A percentile compares a stretch with the other conserved stretches of the same genome.
Conservation (phyloP, 1,140 invertebrate genomes). For the Philopotamus ludificatus region DNA sequence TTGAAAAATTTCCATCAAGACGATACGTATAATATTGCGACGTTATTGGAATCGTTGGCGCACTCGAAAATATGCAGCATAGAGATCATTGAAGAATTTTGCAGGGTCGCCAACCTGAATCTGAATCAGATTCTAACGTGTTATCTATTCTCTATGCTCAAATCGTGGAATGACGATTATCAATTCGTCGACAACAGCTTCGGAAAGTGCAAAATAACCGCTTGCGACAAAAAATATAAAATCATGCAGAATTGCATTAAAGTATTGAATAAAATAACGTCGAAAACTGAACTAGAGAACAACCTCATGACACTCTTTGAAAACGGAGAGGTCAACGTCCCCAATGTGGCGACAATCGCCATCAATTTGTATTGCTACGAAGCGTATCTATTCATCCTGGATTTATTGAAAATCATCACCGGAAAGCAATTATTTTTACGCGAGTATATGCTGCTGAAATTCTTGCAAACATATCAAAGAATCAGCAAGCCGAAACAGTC, state of each 20-base stretch:
- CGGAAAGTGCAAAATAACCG: constrained; percentile 44
- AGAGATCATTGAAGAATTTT: constrained; percentile 45
- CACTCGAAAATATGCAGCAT: constrained; percentile 31
- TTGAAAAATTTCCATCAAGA: constrained; percentile 32
- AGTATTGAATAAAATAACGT: constrained; percentile 50
- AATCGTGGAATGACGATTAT: constrained; percentile 52
- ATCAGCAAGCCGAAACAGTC: constrained; percentile 52
- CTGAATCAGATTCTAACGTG: constrained; percentile 51
- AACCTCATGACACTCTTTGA: constrained; percentile 53
- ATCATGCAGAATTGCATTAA: constrained; percentile 46
- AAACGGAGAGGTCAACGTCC: constrained; percentile 53
- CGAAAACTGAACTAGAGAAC: constrained; percentile 49
- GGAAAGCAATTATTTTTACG: constrained; percentile 46
- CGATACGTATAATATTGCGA: constrained; percentile 20
- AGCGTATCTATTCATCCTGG: constrained; percentile 52
- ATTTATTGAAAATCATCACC: constrained; percentile 45
- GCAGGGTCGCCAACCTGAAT: constrained; percentile 48
- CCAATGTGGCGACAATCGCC: constrained; percentile 47
- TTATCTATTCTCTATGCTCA: constrained; percentile 50
- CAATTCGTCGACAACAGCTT: constrained; percentile 47
- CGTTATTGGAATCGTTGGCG: constrained; percentile 30
- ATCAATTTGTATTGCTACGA: constrained; percentile 56
- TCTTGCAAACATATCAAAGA: constrained; percentile 51
- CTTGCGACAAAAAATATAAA: constrained; percentile 42
- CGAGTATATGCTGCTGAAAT: constrained; percentile 52